Evolutionary conservation across 2,797 vertebrate genomes (phyloP).

Genomic region (Microcaecilia unicolor): DNA sequence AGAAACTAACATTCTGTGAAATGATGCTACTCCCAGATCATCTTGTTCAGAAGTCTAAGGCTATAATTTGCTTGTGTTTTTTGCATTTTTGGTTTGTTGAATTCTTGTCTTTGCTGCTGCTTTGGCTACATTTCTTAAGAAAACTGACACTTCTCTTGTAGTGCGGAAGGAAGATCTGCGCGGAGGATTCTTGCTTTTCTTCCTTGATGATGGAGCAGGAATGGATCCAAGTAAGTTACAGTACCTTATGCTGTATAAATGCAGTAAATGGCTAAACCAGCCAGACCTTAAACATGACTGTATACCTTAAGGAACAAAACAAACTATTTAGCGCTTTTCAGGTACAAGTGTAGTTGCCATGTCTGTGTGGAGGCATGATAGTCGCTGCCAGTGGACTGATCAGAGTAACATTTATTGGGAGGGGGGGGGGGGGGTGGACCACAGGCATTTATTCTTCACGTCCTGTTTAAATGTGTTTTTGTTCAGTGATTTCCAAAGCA

Average conservation of each 20-base stretch:
- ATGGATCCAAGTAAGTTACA: constrained; percentile 88
- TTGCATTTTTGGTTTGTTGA: neutral
- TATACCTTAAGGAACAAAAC: too few relatives aligned
- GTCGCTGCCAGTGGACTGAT: too few relatives aligned
- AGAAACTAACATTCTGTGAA: neutral
- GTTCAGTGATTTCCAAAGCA: too few relatives aligned
- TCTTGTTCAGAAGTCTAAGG: neutral
- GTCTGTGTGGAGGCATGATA: too few relatives aligned
- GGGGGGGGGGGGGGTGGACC: too few relatives aligned
- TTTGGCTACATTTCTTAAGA: neutral
- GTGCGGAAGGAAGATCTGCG: constrained; percentile 76
- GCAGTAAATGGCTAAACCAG: too few relatives aligned
- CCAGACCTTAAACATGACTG: too few relatives aligned
- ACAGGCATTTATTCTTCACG: too few relatives aligned
- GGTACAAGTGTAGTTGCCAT: too few relatives aligned
- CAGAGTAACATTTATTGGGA: too few relatives aligned
- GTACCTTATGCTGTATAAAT: neutral
- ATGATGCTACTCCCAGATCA: neutral
- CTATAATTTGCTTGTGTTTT: neutral
- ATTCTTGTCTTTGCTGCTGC: neutral
- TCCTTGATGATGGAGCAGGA: constrained; percentile 93
- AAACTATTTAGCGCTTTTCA: too few relatives aligned
- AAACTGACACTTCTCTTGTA: constrained; percentile 33
- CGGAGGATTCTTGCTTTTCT: constrained; percentile 91
- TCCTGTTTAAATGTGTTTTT: too few relatives aligned